These are phyloP conservation scores for Macrosiphum euphorbiae DNA, from an alignment of 2,888 invertebrate species.

Conservation along the genomic window DNA sequence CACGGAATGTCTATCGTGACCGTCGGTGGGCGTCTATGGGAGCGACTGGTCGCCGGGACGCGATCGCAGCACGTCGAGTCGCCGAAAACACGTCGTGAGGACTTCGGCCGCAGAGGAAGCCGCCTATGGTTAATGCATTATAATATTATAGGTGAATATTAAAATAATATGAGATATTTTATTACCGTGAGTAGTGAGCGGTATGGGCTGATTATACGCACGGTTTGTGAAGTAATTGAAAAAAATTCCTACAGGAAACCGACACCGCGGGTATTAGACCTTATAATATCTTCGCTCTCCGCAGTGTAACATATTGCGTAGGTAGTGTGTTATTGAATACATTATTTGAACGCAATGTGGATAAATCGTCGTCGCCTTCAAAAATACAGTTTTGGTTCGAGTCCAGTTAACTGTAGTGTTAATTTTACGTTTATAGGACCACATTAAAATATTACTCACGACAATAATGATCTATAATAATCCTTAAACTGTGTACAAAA, in stretches of 20 bases:
- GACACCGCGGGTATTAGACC: not conserved
- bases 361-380: not conserved
- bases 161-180: not conserved
- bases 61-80: not conserved
- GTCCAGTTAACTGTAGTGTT: not conserved
- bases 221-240: not conserved
- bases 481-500: not conserved
- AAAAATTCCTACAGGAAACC: not conserved
- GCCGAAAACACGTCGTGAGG: not conserved
- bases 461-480: not conserved
- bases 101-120: not conserved
- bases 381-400: not conserved
- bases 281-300: not conserved
- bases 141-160: not conserved
- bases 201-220: not conserved
- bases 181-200: not conserved
- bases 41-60: not conserved
- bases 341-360: not conserved
- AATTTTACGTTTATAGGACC: not conserved
- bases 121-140: not conserved
- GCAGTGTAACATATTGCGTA: not conserved
- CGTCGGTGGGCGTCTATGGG: conserved; percentile 34
- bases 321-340: not conserved
- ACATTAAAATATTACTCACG: not conserved
- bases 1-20: conserved; percentile 43